These are phyloP conservation scores for Melopsittacus undulatus DNA, from an alignment of 2,797 vertebrate species.

Conservation along the genomic window DNA sequence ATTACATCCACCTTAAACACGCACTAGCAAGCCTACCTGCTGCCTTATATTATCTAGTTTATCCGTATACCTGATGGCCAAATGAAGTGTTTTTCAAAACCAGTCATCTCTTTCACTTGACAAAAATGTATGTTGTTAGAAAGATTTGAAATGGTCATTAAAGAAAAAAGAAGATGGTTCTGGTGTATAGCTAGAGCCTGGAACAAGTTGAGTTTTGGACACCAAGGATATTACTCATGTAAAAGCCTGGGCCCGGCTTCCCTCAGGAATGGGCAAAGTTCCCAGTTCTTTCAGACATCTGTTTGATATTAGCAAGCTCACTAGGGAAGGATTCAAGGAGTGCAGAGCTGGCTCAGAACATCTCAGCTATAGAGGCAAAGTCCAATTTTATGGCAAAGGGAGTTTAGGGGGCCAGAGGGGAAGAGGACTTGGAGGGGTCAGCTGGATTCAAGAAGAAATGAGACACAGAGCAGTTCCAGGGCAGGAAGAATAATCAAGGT, in stretches of 20 bases:
- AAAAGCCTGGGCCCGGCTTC: background rate
- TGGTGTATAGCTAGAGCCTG: background rate
- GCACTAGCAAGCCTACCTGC: background rate
- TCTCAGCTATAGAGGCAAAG: background rate
- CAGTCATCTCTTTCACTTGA: background rate
- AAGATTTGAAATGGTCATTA: background rate
- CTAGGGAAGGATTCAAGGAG: conserved; percentile 39
- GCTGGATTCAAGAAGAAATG: background rate
- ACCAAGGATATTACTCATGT: conserved; percentile 51
- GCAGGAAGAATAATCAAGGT: background rate
- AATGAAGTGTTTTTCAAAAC: background rate
- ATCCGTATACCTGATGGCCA: fast-evolving
- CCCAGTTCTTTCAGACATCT: conserved; percentile 59
- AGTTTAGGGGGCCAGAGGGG: background rate
- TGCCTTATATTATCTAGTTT: background rate
- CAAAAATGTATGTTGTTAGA: background rate
- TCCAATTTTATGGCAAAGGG: background rate
- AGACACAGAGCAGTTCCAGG: background rate
- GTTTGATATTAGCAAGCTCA: conserved; percentile 50
- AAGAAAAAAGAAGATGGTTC: conserved; percentile 19
- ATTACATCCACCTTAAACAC: background rate
- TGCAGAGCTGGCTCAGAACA: background rate
- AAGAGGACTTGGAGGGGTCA: background rate
- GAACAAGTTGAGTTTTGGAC: conserved; percentile 47
- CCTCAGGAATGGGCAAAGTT: conserved; percentile 48